Percentiles rank a stretch among this genome's conserved stretches.
Conservation (phyloP, 2,113 vertebrate genomes). For the Dolichotis patagonum region DNA sequence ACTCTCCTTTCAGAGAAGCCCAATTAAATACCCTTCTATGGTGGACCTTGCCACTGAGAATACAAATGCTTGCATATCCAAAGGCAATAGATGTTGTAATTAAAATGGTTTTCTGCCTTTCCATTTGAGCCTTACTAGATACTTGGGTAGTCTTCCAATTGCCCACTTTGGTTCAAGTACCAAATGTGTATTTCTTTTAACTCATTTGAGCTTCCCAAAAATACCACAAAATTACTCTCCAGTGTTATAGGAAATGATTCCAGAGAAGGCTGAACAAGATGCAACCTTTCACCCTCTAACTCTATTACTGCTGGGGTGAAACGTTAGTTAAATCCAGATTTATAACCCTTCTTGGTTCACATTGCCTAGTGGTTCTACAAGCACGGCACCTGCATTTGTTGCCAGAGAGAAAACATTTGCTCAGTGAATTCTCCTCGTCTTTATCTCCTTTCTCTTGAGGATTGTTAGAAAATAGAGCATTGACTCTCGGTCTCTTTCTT, state of each 20-base stretch:
- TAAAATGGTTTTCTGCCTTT: constrained; percentile 55
- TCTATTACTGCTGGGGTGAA: constrained; percentile 69
- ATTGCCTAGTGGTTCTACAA: constrained; percentile 35
- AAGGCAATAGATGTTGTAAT: constrained; percentile 9
- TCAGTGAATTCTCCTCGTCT: constrained; percentile 71
- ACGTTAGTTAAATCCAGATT: constrained; percentile 80
- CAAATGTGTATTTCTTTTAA: constrained; percentile 67
- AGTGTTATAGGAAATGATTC: constrained; percentile 68
- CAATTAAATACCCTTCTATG: constrained; percentile 18
- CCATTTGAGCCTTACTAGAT: neutral
- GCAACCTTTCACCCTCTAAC: constrained; percentile 77
- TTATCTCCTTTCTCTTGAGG: constrained; percentile 71
- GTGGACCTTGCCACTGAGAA: neutral
- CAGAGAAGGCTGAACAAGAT: constrained; percentile 74
- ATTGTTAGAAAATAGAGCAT: constrained; percentile 77
- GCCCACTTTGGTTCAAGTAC: constrained; percentile 33
- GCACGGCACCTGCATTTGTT: constrained; percentile 61
- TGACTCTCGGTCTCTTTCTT: constrained; percentile 48
- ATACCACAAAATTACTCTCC: constrained; percentile 69
- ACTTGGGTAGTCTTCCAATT: neutral
- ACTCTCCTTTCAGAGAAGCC: constrained; percentile 21
- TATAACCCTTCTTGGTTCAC: constrained; percentile 66
- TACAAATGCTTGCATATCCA: neutral
- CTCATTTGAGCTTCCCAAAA: constrained; percentile 69
- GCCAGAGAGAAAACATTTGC: constrained; percentile 78